phyloP scores from a whole-genome alignment of 2,888 invertebrate genomes.

The Harpalus rubripes region DNA sequence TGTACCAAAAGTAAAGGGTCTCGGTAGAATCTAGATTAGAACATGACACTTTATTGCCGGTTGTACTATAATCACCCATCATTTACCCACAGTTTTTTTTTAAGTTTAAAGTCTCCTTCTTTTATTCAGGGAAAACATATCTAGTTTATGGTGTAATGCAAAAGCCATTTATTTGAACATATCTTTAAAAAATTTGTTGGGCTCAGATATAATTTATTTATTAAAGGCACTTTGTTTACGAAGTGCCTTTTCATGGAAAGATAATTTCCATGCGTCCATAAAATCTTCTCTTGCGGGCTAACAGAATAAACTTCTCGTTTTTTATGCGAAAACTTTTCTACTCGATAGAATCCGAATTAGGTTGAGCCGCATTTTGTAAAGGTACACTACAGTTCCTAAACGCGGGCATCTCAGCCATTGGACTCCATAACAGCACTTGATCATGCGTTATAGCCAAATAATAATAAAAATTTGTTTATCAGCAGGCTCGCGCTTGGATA shows the following conservation, averaged over 20 bases:
- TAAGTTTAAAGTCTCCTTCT: too few relatives aligned
- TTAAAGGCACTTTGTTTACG: slow-evolving; percentile 41
- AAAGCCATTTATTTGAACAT: not conserved
- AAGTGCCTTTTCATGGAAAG: slow-evolving; percentile 30
- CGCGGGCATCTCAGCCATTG: not conserved
- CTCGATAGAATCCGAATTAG: slow-evolving; percentile 51
- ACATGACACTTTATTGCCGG: too few relatives aligned
- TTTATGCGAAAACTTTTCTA: slow-evolving; percentile 50
- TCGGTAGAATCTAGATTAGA: too few relatives aligned
- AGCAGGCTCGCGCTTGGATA: not conserved
- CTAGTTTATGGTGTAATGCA: too few relatives aligned
- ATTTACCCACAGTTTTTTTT: too few relatives aligned
- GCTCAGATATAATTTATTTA: slow-evolving; percentile 16
- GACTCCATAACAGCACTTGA: slow-evolving; percentile 41
- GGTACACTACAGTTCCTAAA: slow-evolving; percentile 22
- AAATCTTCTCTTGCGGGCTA: slow-evolving; percentile 15
- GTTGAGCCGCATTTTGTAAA: slow-evolving; percentile 22
- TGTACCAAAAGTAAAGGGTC: too few relatives aligned
- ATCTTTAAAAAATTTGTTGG: not conserved
- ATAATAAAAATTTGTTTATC: slow-evolving; percentile 58
- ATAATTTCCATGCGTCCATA: slow-evolving; percentile 47
- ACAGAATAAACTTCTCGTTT: slow-evolving; percentile 49
- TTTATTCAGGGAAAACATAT: too few relatives aligned
- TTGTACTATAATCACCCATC: too few relatives aligned
- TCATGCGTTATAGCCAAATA: slow-evolving; percentile 52